Conservation (phyloP, 2,113 vertebrate genomes). For the Triplophysa rosa region DNA sequence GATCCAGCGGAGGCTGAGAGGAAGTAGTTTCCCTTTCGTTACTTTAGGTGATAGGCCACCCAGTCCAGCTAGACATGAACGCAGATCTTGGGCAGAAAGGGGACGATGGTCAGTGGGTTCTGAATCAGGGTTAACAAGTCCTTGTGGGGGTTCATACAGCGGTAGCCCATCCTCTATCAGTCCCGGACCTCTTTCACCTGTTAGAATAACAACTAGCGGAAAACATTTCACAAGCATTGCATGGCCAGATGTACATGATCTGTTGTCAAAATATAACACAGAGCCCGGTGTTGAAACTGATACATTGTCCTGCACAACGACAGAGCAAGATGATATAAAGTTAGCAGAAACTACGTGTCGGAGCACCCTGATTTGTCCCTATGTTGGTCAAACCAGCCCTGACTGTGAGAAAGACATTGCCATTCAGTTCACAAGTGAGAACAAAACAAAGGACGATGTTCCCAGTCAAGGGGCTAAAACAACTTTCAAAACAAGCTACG, state of each 20-base stretch:
- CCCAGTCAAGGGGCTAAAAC: conserved; percentile 36
- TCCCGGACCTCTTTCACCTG: conserved; percentile 55
- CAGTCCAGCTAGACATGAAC: conserved; percentile 51
- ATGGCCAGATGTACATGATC: conserved; percentile 70
- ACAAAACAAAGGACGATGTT: conserved; percentile 56
- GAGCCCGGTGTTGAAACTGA: conserved; percentile 38
- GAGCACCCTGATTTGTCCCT: conserved; percentile 71
- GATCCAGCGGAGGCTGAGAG: conserved; percentile 47
- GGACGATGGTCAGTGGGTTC: conserved; percentile 53
- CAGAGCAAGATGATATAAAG: conserved; percentile 54
- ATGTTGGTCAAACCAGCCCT: conserved; percentile 54
- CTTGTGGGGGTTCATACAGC: conserved; percentile 51
- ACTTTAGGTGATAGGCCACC: conserved; percentile 55
- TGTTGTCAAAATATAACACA: conserved; percentile 64
- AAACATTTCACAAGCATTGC: conserved; percentile 69
- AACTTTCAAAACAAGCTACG: conserved; percentile 76
- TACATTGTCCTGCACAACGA: conserved; percentile 32
- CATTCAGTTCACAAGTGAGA: conserved; percentile 19
- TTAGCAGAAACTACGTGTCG: conserved; percentile 60
- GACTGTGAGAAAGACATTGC: conserved; percentile 32
- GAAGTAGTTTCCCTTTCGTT: conserved; percentile 52
- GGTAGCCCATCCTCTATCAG: conserved; percentile 60
- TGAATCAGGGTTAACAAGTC: conserved; percentile 53
- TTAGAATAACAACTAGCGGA: conserved; percentile 41
- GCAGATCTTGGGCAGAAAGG: conserved; percentile 59